phyloP scores from a whole-genome alignment of 2,113 vertebrate species.

The Vimba vimba region DNA sequence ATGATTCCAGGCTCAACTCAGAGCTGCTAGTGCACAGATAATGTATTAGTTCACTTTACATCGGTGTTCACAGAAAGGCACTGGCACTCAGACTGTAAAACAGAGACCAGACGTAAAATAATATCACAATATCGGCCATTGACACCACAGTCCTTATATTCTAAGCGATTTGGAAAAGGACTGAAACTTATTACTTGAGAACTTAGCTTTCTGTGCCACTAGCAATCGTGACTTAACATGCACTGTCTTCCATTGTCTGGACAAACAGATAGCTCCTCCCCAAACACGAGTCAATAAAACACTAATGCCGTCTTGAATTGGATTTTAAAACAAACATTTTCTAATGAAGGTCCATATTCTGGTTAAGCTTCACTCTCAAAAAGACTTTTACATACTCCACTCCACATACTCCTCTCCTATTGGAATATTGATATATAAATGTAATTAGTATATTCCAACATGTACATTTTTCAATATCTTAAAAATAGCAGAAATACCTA shows the following conservation, averaged over 20 bases:
- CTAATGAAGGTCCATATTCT: not conserved
- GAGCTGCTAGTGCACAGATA: constrained; percentile 49
- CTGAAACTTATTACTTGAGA: not conserved
- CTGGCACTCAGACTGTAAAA: constrained; percentile 26
- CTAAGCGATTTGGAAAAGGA: not conserved
- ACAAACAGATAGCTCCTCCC: not conserved
- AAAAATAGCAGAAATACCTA: not conserved
- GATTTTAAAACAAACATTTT: not conserved
- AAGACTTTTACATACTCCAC: not conserved
- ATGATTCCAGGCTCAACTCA: constrained; percentile 38
- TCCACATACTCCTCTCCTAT: not conserved
- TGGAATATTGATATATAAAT: not conserved
- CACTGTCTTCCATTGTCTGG: not conserved
- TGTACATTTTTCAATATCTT: not conserved
- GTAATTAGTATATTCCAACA: not conserved
- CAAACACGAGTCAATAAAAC: not conserved
- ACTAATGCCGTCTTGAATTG: too few relatives aligned
- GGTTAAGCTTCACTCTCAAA: not conserved
- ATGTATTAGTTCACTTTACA: constrained; percentile 56
- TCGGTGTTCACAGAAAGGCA: constrained; percentile 41
- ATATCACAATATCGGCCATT: constrained; percentile 38
- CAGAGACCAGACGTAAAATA: constrained; percentile 37
- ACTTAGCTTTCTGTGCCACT: not conserved
- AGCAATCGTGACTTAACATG: not conserved
- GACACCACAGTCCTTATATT: not conserved